A percentile compares a stretch with the other conserved stretches of the same genome.
phyloP scores from a whole-genome alignment of 1,140 invertebrate genomes.

The Bombus terrestris region DNA sequence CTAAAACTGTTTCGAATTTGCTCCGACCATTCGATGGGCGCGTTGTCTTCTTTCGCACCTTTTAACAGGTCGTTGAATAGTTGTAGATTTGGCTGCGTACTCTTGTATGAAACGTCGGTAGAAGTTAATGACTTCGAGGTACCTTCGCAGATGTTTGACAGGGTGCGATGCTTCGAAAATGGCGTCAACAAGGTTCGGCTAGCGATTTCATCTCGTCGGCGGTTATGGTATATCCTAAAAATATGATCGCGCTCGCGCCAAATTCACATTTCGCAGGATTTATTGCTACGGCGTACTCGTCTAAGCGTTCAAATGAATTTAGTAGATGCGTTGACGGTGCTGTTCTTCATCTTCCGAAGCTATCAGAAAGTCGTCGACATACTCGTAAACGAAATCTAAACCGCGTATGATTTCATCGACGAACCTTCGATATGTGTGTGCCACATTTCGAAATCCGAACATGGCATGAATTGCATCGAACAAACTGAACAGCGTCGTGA shows the following conservation, averaged over 20 bases:
- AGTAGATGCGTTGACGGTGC: fast-evolving
- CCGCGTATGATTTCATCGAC: too few relatives aligned
- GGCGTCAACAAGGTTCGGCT: fast-evolving
- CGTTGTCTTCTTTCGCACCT: fast-evolving
- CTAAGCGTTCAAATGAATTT: fast-evolving
- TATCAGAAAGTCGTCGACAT: fast-evolving
- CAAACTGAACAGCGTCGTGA: fast-evolving
- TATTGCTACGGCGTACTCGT: fast-evolving
- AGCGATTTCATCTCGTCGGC: fast-evolving
- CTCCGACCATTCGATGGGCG: too few relatives aligned
- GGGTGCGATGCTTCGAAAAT: fast-evolving
- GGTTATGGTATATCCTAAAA: too few relatives aligned
- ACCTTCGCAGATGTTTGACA: fast-evolving
- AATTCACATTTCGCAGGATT: too few relatives aligned
- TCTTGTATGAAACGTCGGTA: too few relatives aligned
- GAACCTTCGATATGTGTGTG: fast-evolving
- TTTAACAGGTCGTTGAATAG: too few relatives aligned
- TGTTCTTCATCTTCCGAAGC: fast-evolving
- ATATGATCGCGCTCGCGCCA: fast-evolving
- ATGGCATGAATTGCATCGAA: fast-evolving
- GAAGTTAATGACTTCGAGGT: too few relatives aligned
- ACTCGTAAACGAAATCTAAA: too few relatives aligned
- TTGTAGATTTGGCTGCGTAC: too few relatives aligned
- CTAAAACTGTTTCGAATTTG: too few relatives aligned
- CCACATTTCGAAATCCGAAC: too few relatives aligned